Percentiles rank a stretch among this genome's conserved stretches.
phyloP scores from a whole-genome alignment of 92 coral and sea anemone species.

The Micromussa lordhowensis region DNA sequence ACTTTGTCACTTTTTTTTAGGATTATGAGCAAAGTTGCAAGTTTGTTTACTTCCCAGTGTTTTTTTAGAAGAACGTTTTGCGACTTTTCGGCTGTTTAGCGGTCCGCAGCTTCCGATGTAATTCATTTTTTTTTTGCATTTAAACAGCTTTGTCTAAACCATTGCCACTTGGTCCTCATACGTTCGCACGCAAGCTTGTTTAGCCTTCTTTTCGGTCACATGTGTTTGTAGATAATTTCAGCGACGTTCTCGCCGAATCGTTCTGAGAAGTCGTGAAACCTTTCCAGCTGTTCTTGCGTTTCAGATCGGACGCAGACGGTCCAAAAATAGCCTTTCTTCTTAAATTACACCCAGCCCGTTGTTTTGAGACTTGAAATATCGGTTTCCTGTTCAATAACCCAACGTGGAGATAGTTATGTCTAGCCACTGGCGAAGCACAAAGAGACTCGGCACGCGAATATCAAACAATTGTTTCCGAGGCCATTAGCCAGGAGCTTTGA shows the following conservation, averaged over 20 bases:
- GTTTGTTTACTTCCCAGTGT: background rate
- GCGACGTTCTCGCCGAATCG: background rate
- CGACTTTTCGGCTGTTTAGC: background rate
- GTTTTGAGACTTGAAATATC: conserved; percentile 54
- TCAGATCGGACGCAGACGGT: conserved; percentile 33
- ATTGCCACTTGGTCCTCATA: background rate
- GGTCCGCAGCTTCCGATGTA: background rate
- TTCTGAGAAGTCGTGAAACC: background rate
- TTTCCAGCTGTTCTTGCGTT: conserved; percentile 37
- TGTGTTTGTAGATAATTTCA: background rate
- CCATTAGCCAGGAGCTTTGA: conserved; percentile 15
- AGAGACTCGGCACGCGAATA: conserved; percentile 24
- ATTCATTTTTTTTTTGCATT: background rate
- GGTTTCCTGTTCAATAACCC: conserved; percentile 45
- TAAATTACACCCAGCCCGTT: conserved; percentile 46
- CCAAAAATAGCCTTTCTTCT: conserved; percentile 48
- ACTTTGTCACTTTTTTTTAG: background rate
- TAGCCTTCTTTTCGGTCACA: background rate
- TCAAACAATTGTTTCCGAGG: conserved; percentile 28
- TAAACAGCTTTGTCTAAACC: conserved; percentile 3
- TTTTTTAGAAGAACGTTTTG: background rate
- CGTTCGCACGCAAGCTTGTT: background rate
- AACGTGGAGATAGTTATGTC: conserved; percentile 51
- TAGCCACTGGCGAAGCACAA: conserved; percentile 11
- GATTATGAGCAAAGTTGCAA: background rate